A percentile compares a stretch with the other conserved stretches of the same genome.
These are phyloP conservation scores for Magallana nippona DNA, from an alignment of 2,888 invertebrate genomes.

Conservation along the genomic window DNA sequence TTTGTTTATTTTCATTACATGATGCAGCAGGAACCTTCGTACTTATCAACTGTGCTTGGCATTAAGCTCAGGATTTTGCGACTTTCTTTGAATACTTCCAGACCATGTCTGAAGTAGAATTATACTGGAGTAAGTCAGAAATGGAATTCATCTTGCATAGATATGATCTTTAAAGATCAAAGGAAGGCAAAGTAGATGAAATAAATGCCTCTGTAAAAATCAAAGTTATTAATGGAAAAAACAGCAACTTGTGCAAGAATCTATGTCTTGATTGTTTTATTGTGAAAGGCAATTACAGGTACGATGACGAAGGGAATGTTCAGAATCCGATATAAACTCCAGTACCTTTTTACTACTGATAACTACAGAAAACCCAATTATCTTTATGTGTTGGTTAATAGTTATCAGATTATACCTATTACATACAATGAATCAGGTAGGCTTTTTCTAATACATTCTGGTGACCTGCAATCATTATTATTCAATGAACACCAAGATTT, in stretches of 20 bases:
- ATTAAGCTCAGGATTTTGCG: conserved; percentile 18
- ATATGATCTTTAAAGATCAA: conserved; percentile 18
- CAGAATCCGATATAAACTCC: too few species aligned
- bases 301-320: too few species aligned
- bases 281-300: too few species aligned
- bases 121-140: conserved; percentile 24
- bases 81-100: conserved; percentile 29
- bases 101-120: conserved; percentile 14
- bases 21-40: not conserved
- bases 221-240: not conserved
- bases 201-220: not conserved
- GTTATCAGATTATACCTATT: too few species aligned
- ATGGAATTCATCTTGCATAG: conserved; percentile 16
- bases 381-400: too few species aligned
- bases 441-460: too few species aligned
- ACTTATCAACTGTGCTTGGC: conserved; percentile 4
- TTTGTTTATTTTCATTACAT: conserved; percentile 33
- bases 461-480: too few species aligned
- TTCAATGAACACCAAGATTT: too few species aligned
- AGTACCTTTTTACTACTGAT: too few species aligned
- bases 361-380: too few species aligned
- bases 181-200: conserved; percentile 5
- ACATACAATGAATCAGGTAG: too few species aligned
- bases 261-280: too few species aligned
- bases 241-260: not conserved